Base-by-base conservation (phyloP, 1,140 invertebrate genomes). In the Harlomillsia oculata region DNA sequence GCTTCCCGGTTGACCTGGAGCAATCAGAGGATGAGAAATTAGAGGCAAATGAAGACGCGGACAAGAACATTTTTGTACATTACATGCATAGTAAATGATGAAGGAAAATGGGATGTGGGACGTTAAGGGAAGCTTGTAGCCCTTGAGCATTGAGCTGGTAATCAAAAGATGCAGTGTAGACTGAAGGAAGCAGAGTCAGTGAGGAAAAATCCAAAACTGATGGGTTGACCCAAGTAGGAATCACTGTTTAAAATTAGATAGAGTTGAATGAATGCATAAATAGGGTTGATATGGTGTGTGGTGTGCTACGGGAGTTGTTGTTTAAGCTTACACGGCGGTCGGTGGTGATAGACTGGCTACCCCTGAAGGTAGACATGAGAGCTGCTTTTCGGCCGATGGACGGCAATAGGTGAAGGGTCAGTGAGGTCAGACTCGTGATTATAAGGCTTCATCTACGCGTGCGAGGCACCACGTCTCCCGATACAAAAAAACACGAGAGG, bases 381-480 rank as follows among this genome's bases (percentile, higher is more conserved):
- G 23, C 43, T 6, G 28, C 25, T 36, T 32, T 51, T 51, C 37
- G 49, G 32, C 49, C 49, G 37, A 51, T 51, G 49, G 49, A 51
- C 32, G 49, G 37, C 37, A 51, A 40, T 40, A 40, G 49, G 55
- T 57, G 46, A 57, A 51, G 55, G 57, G 57, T 59, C 57, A 59
- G 2, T 41, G 28, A 49, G 50, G 57, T 59, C 40, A 53, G 39
- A 53, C 43, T 53, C 50, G 51, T 59, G 57, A 59, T 59, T 59
- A 59, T 40, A 53, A 59, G 50, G 57, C 44, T 40, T 53, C 29
- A 49, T 48, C 30, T 29, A 53, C 51, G 51, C 57, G 57, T 51
- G 57, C 51, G 57, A 48, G 50, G 57, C 57, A 59, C 43, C 57
- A 59, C 50, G 57, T 59, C 57, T 51, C 29, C 41, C 46, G 36